Conservation (phyloP, 2,888 invertebrate species). For the Ischnura elegans region DNA sequence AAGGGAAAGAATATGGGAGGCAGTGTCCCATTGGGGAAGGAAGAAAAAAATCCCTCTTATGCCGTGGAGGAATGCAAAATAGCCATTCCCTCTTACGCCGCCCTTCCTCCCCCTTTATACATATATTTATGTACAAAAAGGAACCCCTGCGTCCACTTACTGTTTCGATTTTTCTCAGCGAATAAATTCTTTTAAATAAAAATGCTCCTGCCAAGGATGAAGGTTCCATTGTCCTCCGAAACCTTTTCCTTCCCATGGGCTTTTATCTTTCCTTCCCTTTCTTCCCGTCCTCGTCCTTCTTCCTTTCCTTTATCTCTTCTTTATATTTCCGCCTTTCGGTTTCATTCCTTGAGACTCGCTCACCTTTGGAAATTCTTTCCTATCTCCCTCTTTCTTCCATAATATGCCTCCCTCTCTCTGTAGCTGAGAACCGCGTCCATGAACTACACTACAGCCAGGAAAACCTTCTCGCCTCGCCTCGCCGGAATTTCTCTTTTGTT, state of each 20-base stretch:
- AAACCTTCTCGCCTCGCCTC: too few relatives aligned
- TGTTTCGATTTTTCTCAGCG: not conserved
- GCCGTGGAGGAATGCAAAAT: not conserved
- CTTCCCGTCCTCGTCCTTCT: not conserved
- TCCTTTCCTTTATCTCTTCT: not conserved
- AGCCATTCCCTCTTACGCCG: not conserved
- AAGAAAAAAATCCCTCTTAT: not conserved
- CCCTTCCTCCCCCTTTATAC: not conserved
- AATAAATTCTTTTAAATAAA: not conserved
- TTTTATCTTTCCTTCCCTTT: not conserved
- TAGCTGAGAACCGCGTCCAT: too few relatives aligned
- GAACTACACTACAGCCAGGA: too few relatives aligned
- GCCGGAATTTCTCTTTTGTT: too few relatives aligned
- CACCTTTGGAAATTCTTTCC: not conserved
- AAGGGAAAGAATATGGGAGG: not conserved
- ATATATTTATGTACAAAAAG: not conserved
- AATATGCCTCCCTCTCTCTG: not conserved
- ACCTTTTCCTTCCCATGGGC: not conserved
- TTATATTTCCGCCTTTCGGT: not conserved
- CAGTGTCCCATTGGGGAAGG: not conserved
- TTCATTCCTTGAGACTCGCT: not conserved
- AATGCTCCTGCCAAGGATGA: conserved; percentile 6
- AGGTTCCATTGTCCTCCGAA: not conserved
- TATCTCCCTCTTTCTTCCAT: not conserved
- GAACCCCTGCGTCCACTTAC: not conserved